Evolutionary conservation across 2,888 invertebrate genomes (phyloP), one percentile per base, ranked within the genome.

Genomic region (Deilephila elpenor): DNA sequence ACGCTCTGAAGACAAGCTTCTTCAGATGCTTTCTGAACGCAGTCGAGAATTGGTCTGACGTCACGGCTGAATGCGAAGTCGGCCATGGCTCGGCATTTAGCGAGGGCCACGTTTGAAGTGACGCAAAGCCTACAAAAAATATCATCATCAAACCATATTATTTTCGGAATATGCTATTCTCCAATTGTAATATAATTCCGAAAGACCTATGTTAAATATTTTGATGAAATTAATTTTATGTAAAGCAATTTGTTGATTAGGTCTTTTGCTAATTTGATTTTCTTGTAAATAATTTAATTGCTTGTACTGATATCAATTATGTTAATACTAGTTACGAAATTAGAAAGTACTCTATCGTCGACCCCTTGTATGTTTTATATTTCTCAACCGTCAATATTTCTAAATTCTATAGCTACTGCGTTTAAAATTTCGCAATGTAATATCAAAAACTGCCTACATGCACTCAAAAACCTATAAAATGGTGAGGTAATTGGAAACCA

Each of bases 11-110:
- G 91, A 85, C 98, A 98, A 53, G 95, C 96, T 14, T 96, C 95
- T 70, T 96, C 95, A 37, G 95, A 95, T 59, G 95, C 93, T 62
- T 97, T 96, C 77, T 95, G 93, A 0, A 97, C 93, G 85, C 98
- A 99, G 83, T 97, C 96, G 70, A 98, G 95, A 78, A 96, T 96
- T 0, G 98, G 98, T 7, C 98, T 95, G 61, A 97, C 96, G 83
- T 97, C 97, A 74, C 98, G 95, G 3, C 97, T 97, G 88, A 96
- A 97, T 0, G 98, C 97, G 51, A 97, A 97, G 75, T 95, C 95
- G 0, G 96, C 95, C 84, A 98, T 95, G 0, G 96, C 95, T 19
- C 95, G 91, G 84, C 98, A 98, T 87, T 98, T 98, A 25, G 95
- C 93, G 76, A 96, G 86, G 77, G 97, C 98, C 3, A 95, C 95